Evolutionary conservation across 92 coral and sea anemone genomes (phyloP).

Genomic region (Diadumene lineata): DNA sequence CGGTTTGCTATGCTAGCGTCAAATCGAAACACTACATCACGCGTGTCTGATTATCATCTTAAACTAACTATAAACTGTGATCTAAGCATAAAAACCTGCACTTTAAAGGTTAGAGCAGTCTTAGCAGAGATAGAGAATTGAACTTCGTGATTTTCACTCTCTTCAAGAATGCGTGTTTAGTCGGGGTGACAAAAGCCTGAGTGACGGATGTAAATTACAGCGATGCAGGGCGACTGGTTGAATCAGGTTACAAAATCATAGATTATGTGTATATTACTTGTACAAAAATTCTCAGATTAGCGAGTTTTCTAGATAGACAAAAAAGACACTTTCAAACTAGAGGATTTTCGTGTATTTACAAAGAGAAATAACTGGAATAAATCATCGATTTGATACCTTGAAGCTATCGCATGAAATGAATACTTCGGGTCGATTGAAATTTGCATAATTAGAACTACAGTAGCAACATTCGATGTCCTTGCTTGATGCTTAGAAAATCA

Average conservation of each 20-base stretch:
- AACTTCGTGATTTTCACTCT: slow-evolving; percentile 20
- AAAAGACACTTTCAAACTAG: neutral
- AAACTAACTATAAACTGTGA: neutral
- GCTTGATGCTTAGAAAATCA: slow-evolving; percentile 12
- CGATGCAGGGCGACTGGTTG: slow-evolving; percentile 18
- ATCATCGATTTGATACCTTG: neutral
- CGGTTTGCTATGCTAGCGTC: slow-evolving; percentile 7
- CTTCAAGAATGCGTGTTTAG: slow-evolving; percentile 31
- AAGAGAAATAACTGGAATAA: slow-evolving; percentile 4
- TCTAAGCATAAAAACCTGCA: neutral
- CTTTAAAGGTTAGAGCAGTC: neutral
- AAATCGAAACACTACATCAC: slow-evolving; percentile 21
- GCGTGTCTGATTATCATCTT: neutral
- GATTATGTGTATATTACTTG: neutral
- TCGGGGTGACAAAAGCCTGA: slow-evolving; percentile 32
- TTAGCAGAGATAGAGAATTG: neutral
- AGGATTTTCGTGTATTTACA: neutral
- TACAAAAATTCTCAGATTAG: slow-evolving; percentile 13
- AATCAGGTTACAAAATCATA: slow-evolving; percentile 1
- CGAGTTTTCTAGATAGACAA: neutral
- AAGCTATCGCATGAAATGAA: slow-evolving; percentile 26
- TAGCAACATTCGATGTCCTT: slow-evolving; percentile 16
- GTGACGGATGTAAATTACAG: slow-evolving; percentile 26
- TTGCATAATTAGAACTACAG: slow-evolving; percentile 30
- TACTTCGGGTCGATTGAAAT: slow-evolving; percentile 28